Evolutionary conservation across 2,888 invertebrate species (phyloP).

Genomic region (Rhamnusium bicolor): DNA sequence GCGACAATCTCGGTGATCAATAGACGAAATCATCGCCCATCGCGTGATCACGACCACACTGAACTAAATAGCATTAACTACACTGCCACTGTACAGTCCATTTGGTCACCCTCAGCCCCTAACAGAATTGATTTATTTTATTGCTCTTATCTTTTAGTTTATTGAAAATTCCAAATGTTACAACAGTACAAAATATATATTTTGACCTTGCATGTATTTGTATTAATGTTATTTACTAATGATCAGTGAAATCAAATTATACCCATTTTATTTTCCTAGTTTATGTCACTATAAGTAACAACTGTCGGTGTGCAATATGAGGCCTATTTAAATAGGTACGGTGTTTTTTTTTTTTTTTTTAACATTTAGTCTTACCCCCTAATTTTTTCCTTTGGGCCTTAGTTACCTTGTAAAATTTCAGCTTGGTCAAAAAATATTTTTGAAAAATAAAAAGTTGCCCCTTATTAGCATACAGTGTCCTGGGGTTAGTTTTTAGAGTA

Average conservation of each 20-base stretch:
- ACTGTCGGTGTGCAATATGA: too few relatives aligned
- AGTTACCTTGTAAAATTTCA: too few relatives aligned
- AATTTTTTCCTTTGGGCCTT: too few relatives aligned
- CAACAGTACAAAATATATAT: not conserved
- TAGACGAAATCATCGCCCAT: slow-evolving; percentile 64
- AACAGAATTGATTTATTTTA: slow-evolving; percentile 34
- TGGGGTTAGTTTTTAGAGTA: too few relatives aligned
- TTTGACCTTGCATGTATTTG: not conserved
- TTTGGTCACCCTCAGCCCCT: slow-evolving; percentile 28
- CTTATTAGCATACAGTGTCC: too few relatives aligned
- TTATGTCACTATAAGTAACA: not conserved
- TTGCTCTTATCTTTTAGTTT: slow-evolving; percentile 28
- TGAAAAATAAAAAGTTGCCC: too few relatives aligned
- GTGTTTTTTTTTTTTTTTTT: too few relatives aligned
- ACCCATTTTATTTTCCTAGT: not conserved
- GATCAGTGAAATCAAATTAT: not conserved
- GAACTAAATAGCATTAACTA: slow-evolving; percentile 53
- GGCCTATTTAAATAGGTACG: too few relatives aligned
- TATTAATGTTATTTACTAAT: not conserved
- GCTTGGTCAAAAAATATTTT: too few relatives aligned
- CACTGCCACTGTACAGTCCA: slow-evolving; percentile 32
- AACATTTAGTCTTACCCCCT: too few relatives aligned
- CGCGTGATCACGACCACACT: slow-evolving; percentile 57
- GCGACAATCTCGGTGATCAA: slow-evolving; percentile 66
- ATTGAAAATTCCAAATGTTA: slow-evolving; percentile 16